phyloP scores from a whole-genome alignment of 92 coral and sea anemone genomes.

The Heteractis magnifica region DNA sequence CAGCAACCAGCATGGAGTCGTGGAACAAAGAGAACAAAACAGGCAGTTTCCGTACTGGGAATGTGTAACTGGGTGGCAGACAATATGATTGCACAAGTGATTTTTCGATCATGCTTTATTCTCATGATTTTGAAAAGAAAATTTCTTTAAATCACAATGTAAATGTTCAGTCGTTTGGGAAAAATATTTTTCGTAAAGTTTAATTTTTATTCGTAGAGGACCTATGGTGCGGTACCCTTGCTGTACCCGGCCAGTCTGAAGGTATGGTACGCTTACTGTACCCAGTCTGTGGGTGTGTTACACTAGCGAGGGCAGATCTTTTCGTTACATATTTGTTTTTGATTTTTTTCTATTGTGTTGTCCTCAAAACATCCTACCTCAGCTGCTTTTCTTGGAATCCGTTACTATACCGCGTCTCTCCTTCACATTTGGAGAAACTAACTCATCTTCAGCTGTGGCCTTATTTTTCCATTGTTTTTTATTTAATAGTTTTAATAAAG shows the following conservation, averaged over 20 bases:
- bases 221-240: too few relatives aligned
- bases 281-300: too few relatives aligned
- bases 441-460: background rate
- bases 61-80: background rate
- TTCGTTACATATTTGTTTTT: background rate
- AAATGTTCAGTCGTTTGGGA: too few relatives aligned
- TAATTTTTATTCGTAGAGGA: too few relatives aligned
- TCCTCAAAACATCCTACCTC: background rate
- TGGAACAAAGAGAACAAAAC: conserved; percentile 55
- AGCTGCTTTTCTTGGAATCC: background rate
- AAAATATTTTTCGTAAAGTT: too few relatives aligned
- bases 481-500: background rate
- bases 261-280: too few relatives aligned
- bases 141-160: too few relatives aligned
- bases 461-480: background rate
- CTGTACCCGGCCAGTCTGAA: too few relatives aligned
- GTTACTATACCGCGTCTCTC: too few relatives aligned
- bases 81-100: background rate
- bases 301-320: background rate
- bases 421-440: background rate
- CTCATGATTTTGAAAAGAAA: background rate
- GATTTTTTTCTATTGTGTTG: background rate
- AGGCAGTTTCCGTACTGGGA: background rate
- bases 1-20: conserved; percentile 42
- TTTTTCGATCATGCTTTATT: background rate